These are phyloP conservation scores for Harpegnathos saltator DNA, from an alignment of 1,140 invertebrate genomes.

Conservation along the genomic window DNA sequence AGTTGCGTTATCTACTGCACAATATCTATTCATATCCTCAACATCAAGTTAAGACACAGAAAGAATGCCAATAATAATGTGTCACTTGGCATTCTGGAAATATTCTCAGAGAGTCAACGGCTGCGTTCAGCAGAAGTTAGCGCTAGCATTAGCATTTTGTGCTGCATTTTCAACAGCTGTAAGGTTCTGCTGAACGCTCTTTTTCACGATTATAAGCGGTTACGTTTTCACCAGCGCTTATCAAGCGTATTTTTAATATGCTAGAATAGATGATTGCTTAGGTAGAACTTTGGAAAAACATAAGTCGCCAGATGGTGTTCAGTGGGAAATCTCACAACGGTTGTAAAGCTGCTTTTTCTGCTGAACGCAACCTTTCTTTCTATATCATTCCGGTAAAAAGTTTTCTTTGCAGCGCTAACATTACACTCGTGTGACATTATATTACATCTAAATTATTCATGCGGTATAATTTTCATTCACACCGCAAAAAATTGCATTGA, in stretches of 20 bases:
- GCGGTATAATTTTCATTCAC: constrained; percentile 63
- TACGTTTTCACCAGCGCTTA: too few relatives aligned
- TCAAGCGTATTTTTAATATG: too few relatives aligned
- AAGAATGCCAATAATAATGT: constrained; percentile 61
- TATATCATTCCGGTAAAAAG: constrained; percentile 52
- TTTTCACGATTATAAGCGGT: too few relatives aligned
- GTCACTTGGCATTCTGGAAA: constrained; percentile 54
- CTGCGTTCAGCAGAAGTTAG: constrained; percentile 23
- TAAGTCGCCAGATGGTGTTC: too few relatives aligned
- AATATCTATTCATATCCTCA: constrained; percentile 63
- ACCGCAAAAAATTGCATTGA: constrained; percentile 57
- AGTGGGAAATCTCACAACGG: too few relatives aligned
- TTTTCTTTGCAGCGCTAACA: constrained; percentile 45
- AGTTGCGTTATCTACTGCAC: constrained; percentile 62
- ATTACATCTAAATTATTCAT: constrained; percentile 72
- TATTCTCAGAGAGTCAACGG: constrained; percentile 23
- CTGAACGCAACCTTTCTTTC: background rate
- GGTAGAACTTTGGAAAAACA: too few relatives aligned
- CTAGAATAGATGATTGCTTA: too few relatives aligned
- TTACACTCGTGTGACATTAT: constrained; percentile 64
- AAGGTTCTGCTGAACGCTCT: too few relatives aligned
- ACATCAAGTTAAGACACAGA: constrained; percentile 68
- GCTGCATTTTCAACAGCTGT: background rate
- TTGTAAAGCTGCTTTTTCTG: too few relatives aligned
- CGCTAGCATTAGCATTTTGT: background rate